phyloP scores from a whole-genome alignment of 2,113 vertebrate genomes.

The Hassar affinis region DNA sequence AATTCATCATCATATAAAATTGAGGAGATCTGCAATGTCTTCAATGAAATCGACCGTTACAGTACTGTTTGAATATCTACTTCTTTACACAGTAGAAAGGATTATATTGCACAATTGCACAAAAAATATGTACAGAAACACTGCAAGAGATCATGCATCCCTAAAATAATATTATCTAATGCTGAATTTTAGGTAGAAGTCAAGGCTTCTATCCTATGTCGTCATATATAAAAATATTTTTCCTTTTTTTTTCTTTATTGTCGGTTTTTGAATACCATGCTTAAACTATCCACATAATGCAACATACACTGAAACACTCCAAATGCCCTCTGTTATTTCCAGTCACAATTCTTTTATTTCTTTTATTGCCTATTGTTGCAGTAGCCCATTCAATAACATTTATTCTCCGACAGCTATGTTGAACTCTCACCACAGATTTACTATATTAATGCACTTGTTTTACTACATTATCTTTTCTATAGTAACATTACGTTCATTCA shows the following conservation, averaged over 20 bases:
- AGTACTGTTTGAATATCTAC: constrained; percentile 8
- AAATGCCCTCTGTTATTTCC: not conserved
- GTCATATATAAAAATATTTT: not conserved
- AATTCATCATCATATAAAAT: not conserved
- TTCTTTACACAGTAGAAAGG: not conserved
- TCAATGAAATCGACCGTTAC: not conserved
- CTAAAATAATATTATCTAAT: constrained; percentile 18
- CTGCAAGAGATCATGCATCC: constrained; percentile 36
- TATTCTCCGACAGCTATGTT: not conserved
- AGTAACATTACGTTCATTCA: not conserved
- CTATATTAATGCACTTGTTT: not conserved
- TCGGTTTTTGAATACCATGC: not conserved
- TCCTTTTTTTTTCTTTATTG: not conserved
- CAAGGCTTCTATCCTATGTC: not conserved
- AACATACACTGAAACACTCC: constrained; percentile 7
- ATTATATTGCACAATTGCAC: not conserved
- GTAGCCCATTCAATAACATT: not conserved
- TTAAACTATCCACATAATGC: constrained; percentile 6
- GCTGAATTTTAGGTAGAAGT: not conserved
- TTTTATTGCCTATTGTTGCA: not conserved
- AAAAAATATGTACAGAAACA: constrained; percentile 20
- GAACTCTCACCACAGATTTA: not conserved
- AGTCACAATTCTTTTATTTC: not conserved
- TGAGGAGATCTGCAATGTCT: not conserved
- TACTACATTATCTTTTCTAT: not conserved